Percentiles rank a stretch among this genome's conserved stretches.
phyloP scores from a whole-genome alignment of 2,797 vertebrate species.

The Bovichtus variegatus region DNA sequence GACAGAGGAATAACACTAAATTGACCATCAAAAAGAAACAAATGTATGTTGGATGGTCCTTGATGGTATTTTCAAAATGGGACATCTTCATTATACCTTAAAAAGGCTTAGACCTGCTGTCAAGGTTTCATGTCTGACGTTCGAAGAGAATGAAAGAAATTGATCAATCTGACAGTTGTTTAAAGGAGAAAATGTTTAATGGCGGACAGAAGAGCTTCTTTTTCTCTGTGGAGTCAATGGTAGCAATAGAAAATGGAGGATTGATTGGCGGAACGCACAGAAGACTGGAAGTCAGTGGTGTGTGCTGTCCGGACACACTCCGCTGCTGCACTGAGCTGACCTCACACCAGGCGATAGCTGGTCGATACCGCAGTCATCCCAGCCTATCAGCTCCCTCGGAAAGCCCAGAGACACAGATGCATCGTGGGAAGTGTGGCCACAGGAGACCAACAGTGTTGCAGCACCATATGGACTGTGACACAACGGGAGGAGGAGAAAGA shows the following conservation, averaged over 20 bases:
- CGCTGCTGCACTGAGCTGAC: constrained; percentile 72
- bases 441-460: constrained; percentile 87
- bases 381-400: constrained; percentile 76
- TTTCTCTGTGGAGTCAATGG: constrained; percentile 31
- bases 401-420: constrained; percentile 84
- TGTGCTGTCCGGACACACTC: constrained; percentile 76
- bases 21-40: constrained; percentile 10
- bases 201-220: constrained; percentile 23
- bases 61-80: constrained; percentile 41
- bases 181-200: constrained; percentile 30
- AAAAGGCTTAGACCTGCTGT: constrained; percentile 22
- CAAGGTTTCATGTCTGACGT: constrained; percentile 25
- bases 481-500: constrained; percentile 69
- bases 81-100: constrained; percentile 23
- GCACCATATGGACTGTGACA: constrained; percentile 87
- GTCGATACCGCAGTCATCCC: constrained; percentile 79
- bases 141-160: constrained; percentile 35
- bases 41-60: background rate
- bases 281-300: constrained; percentile 72
- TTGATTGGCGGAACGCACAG: constrained; percentile 64
- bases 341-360: constrained; percentile 78
- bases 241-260: constrained; percentile 54
- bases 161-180: constrained; percentile 40
- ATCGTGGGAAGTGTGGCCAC: constrained; percentile 88
- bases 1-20: constrained; percentile 33